Evolutionary conservation across 2,113 vertebrate genomes (phyloP), one percentile per base, ranked within the genome.

Genomic region (Carlito syrichta): DNA sequence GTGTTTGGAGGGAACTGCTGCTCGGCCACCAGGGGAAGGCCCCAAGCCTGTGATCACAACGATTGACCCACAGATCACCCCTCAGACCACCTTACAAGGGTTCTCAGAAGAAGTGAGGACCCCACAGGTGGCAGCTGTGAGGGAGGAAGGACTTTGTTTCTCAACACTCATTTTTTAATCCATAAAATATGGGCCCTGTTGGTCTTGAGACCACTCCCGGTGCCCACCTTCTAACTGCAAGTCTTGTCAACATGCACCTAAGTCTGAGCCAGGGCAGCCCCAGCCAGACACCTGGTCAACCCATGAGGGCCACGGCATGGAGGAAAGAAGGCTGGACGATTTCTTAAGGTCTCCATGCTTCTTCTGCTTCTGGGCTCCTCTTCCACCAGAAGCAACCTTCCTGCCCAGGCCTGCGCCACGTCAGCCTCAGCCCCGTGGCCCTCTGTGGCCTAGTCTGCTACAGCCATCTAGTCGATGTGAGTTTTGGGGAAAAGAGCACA

Each of bases 331-430:
- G 19, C 35, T 7, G 19, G 40, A 56, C 2, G 2, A 23, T 14
- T 23, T 16, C 8, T 38, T 2, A 11, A 8, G 3, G 25, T 7
- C 45, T 23, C 7, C 14, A 8, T 43, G 30, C 73, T 76, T 25
- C 10, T 16, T 2, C n/a, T n/a, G n/a, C 7, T 7, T 22, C 6
- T 9, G 30, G 48, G 32, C 25, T 43, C 35, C 63, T 35, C 48
- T 9, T 30, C 43, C 35, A 16, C 4, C 8, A 7, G 69, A 7
- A 66, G n/a, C 30, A 54, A 38, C 50, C 68, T 25, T 19, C 7
- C n/a, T 7, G 1, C 10, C 85, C 66, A 6, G 35, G 23, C 17
- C 2, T 23, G 7, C 1, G 6, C 50, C 2, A 2, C 9, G 10
- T 50, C 3, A 13, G 22, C 54, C 73, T 54, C 54, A 71, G 48